Base-by-base conservation (phyloP, 2,113 vertebrate genomes). In the Ammospiza caudacuta region DNA sequence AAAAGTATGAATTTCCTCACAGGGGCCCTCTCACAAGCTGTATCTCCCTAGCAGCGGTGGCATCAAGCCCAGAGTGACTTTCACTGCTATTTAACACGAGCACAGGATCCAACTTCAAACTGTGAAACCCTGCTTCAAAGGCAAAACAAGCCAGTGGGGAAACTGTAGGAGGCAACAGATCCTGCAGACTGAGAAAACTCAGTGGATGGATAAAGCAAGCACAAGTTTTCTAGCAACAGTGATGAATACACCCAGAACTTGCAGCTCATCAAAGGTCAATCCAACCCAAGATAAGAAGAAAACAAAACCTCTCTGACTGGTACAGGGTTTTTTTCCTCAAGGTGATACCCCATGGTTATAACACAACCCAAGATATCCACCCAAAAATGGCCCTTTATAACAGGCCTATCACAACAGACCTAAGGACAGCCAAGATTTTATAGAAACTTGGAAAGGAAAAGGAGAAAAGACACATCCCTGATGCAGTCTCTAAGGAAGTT, bases 101-200 rank as follows among this genome's bases (percentile, higher is more conserved):
- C 55, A 87, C 72, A 67, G 89, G 94, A 90, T 97, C 93, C 94
- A 96, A 95, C 92, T 90, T 97, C 94, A 92, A 96, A 92, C 95
- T 96, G 96, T 96, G 93, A 96, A 96, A 88, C 76, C 73, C 91
- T 89, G 82, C 88, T 96, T 94, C 93, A 96, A 94, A 96, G 92
- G 93, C 90, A 96, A 96, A 95, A 96, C 86, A 96, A 94, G 64
- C n/a, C 88, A 81, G 83, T 81, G 52, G 92, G 93, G 72, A 94
- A 96, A 68, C 90, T 57, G 90, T 70, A 78, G 94, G 92, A 92
- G 87, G 93, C 75, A 94, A 94, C 75, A 86, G 91, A 76, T 92
- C 52, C 72, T 90, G 87, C 58, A 90, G 64, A 51, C 64, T 47
- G 64, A 93, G 82, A 94, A 90, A 94, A 74, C 51, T 96, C 85